Percentiles rank a stretch among this genome's conserved stretches.
Evolutionary conservation across 2,113 vertebrate genomes (phyloP).

Genomic region (Pygoscelis adeliae): DNA sequence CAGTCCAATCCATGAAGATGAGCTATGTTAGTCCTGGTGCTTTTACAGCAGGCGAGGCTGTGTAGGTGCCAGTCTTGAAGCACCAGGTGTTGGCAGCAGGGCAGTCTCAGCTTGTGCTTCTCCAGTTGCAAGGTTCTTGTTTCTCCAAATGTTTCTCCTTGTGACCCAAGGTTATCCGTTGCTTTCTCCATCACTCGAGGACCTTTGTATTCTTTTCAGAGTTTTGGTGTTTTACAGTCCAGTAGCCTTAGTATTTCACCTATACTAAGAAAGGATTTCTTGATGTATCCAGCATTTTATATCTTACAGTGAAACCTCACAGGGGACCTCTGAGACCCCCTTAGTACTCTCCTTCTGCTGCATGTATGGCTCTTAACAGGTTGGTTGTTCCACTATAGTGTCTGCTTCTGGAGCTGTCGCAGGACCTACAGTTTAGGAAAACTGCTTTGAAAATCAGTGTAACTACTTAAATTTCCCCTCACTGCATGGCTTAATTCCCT

Average conservation of each 20-base stretch:
- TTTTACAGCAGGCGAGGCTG: not conserved
- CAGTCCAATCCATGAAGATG: not conserved
- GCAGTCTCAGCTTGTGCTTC: not conserved
- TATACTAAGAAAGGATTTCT: not conserved
- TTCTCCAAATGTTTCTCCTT: not conserved
- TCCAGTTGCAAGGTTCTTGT: not conserved
- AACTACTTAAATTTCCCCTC: not conserved
- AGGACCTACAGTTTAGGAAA: not conserved
- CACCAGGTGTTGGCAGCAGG: not conserved
- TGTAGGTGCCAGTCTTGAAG: not conserved
- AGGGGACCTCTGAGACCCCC: not conserved
- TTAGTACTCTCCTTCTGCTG: not conserved
- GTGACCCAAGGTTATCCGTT: not conserved
- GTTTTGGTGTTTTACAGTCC: not conserved
- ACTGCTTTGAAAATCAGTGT: not conserved
- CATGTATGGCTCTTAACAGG: accelerated
- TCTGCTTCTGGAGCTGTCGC: not conserved
- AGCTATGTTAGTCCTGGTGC: not conserved
- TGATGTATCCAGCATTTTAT: not conserved
- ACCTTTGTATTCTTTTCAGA: not conserved
- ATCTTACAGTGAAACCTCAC: not conserved
- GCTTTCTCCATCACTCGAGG: not conserved
- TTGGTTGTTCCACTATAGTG: not conserved
- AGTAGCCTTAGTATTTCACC: not conserved
- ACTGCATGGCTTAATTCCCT: not conserved